These are phyloP conservation scores for Perizoma affinitatum DNA, from an alignment of 2,888 invertebrate species.

Conservation along the genomic window DNA sequence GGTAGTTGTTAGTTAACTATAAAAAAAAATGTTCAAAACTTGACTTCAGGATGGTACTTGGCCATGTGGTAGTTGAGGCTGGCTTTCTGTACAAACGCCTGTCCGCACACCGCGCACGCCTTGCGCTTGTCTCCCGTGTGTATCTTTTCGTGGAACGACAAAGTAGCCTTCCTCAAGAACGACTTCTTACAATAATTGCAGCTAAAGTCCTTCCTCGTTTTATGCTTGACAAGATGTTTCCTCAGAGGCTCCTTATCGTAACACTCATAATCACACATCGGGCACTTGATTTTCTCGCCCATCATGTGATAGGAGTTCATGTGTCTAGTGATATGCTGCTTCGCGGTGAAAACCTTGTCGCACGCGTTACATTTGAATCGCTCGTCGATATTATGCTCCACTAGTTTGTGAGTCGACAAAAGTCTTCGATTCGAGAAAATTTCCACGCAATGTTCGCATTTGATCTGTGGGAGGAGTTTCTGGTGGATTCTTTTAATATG, in stretches of 20 bases:
- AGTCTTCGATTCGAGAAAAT: background rate
- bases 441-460: constrained; percentile 1
- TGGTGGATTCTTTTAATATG: no score
- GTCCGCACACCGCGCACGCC: constrained; percentile 64
- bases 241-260: background rate
- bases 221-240: constrained; percentile 26
- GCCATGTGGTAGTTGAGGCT: constrained; percentile 76
- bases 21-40: background rate
- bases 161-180: constrained; percentile 62
- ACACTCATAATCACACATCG: constrained; percentile 11
- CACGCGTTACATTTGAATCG: constrained; percentile 20
- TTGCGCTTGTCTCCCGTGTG: constrained; percentile 71
- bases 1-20: no score
- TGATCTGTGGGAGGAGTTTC: no score
- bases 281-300: constrained; percentile 5
- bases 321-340: background rate
- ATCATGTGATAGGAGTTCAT: constrained; percentile 6
- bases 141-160: constrained; percentile 64
- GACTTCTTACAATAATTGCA: constrained; percentile 73
- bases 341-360: constrained; percentile 1
- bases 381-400: constrained; percentile 17
- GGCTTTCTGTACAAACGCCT: constrained; percentile 76
- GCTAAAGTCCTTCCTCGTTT: constrained; percentile 65
- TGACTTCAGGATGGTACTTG: constrained; percentile 63
- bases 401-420: constrained; percentile 6